A percentile compares a stretch with the other conserved stretches of the same genome.
Evolutionary conservation across 2,888 invertebrate species (phyloP).

Genomic region (Pristionchus entomophagus): DNA sequence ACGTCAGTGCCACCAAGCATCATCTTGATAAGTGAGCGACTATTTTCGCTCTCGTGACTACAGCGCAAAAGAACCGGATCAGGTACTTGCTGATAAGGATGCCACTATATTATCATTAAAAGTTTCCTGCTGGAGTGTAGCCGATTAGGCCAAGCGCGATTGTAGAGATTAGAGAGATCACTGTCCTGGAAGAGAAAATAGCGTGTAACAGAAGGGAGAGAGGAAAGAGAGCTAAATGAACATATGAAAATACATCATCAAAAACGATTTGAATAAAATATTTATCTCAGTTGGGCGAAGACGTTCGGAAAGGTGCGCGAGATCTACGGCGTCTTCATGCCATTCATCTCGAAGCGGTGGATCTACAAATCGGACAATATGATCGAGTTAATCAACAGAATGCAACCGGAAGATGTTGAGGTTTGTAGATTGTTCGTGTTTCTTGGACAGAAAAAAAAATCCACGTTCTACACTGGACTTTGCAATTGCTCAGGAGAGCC

Average conservation of each 20-base stretch:
- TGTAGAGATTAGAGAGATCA: background rate
- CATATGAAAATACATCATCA: too few species aligned
- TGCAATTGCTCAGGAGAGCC: too few species aligned
- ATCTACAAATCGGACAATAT: constrained; percentile 18
- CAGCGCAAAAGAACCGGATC: background rate
- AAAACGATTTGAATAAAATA: too few species aligned
- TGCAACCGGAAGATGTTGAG: constrained; percentile 12
- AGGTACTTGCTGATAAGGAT: background rate
- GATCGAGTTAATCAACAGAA: constrained; percentile 13
- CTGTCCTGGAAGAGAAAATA: background rate
- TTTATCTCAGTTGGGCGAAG: background rate
- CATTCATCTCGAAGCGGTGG: constrained; percentile 21
- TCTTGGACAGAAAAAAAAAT: too few species aligned
- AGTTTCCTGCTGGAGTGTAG: background rate
- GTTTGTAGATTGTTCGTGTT: background rate
- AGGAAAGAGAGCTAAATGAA: too few species aligned
- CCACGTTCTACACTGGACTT: too few species aligned
- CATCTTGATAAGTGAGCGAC: too few species aligned
- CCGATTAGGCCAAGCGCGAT: background rate
- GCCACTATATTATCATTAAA: too few species aligned
- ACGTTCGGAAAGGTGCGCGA: constrained; percentile 25
- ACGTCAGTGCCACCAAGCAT: too few species aligned
- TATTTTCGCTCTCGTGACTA: constrained; percentile 3
- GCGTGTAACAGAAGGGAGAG: too few species aligned
- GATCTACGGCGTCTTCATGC: constrained; percentile 19